Evolutionary conservation across 2,113 vertebrate genomes (phyloP).

Genomic region (Pica pica): DNA sequence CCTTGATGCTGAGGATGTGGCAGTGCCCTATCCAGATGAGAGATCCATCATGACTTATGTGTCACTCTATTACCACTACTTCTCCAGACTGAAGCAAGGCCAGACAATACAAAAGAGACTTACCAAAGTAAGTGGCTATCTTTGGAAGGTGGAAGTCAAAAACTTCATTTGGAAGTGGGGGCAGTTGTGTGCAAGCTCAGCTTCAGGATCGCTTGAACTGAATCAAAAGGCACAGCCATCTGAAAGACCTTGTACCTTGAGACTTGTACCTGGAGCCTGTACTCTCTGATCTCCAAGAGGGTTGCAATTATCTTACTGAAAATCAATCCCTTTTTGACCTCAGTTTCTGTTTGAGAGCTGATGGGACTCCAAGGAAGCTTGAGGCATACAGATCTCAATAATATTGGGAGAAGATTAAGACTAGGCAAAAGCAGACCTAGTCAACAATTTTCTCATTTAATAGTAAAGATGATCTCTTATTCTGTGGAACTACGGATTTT

Average conservation of each 20-base stretch:
- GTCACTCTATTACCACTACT: constrained; percentile 89
- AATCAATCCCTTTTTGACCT: background rate
- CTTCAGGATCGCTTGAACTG: background rate
- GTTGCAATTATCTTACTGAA: background rate
- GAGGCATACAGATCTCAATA: background rate
- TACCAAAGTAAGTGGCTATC: constrained; percentile 71
- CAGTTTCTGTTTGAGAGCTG: background rate
- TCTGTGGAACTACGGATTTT: background rate
- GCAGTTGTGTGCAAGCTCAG: rapidly evolving
- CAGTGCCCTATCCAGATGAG: constrained; percentile 81
- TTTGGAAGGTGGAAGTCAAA: background rate
- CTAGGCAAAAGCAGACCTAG: background rate
- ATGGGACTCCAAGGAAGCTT: background rate
- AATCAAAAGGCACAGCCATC: background rate
- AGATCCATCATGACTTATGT: constrained; percentile 91
- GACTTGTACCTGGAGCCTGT: background rate
- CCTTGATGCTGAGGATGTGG: constrained; percentile 86
- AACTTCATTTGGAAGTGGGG: background rate
- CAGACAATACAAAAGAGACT: constrained; percentile 85
- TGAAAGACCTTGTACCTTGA: background rate
- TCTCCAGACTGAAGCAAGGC: constrained; percentile 82
- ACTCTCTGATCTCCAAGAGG: background rate
- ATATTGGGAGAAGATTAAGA: background rate
- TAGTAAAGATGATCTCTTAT: background rate
- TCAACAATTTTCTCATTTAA: background rate